Conservation (phyloP, 2,113 vertebrate species). For the Elaphurus davidianus region DNA sequence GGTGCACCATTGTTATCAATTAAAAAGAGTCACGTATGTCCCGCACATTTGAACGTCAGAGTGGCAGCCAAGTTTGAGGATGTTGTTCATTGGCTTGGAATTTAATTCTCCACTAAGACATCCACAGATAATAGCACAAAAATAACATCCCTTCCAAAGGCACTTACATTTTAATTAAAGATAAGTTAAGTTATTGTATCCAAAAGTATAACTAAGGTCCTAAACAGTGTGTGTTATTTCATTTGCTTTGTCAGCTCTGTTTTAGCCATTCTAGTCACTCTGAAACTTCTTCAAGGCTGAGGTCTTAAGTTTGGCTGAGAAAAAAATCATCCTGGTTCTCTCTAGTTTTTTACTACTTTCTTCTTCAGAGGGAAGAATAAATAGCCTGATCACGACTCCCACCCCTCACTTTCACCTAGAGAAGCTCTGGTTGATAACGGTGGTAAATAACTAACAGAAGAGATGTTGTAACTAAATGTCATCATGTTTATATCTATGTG, state of each 20-base stretch:
- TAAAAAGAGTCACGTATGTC: constrained; percentile 29
- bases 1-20: constrained; percentile 40
- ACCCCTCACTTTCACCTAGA: background rate
- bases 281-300: constrained; percentile 1
- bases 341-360: background rate
- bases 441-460: background rate
- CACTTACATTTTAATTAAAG: background rate
- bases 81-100: constrained; percentile 11
- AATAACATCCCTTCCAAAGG: background rate
- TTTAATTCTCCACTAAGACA: background rate
- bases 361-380: background rate
- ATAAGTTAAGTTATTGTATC: background rate
- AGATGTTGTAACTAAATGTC: constrained; percentile 34
- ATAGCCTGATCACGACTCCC: background rate
- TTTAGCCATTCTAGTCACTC: background rate
- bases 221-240: background rate
- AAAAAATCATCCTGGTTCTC: background rate
- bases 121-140: background rate
- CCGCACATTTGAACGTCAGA: background rate
- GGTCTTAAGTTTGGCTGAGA: background rate
- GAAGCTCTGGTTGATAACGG: background rate
- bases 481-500: constrained; percentile 12
- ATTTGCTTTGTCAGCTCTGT: background rate
- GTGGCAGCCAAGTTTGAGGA: background rate
- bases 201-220: background rate